Conservation (phyloP, 2,797 vertebrate genomes). For the Malurus leucopterus region DNA sequence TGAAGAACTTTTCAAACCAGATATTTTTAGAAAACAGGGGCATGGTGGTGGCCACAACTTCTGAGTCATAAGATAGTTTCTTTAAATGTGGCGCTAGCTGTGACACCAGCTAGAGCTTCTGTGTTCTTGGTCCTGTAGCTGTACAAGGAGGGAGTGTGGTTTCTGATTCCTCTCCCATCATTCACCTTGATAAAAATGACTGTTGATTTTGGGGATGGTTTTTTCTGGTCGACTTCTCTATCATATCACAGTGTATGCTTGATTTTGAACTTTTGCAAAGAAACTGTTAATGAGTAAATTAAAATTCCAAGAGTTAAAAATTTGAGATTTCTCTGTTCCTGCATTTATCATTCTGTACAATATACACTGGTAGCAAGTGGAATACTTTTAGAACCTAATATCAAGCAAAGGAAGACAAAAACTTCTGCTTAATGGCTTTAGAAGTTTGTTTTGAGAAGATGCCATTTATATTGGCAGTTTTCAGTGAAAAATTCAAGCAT, state of each 20-base stretch:
- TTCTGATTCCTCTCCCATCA: background rate
- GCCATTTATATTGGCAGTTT: background rate
- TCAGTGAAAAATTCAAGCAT: background rate
- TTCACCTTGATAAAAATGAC: background rate
- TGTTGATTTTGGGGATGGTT: background rate
- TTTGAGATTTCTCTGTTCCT: background rate
- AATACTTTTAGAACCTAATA: background rate
- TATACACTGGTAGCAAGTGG: background rate
- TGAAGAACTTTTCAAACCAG: background rate
- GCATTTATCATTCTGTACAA: background rate
- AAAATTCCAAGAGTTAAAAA: background rate
- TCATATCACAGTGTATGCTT: background rate
- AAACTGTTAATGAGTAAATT: background rate
- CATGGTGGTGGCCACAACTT: background rate
- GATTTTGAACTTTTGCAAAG: background rate
- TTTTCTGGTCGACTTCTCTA: background rate
- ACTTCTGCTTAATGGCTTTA: background rate
- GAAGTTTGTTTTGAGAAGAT: background rate
- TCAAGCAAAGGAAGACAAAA: background rate
- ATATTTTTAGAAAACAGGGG: background rate
- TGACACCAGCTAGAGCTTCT: background rate
- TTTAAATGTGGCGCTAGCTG: background rate
- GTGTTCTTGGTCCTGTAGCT: background rate
- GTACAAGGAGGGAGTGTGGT: background rate
- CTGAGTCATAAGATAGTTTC: background rate